These are phyloP conservation scores for Mesitornis unicolor DNA, from an alignment of 2,113 vertebrate species.

Conservation along the genomic window DNA sequence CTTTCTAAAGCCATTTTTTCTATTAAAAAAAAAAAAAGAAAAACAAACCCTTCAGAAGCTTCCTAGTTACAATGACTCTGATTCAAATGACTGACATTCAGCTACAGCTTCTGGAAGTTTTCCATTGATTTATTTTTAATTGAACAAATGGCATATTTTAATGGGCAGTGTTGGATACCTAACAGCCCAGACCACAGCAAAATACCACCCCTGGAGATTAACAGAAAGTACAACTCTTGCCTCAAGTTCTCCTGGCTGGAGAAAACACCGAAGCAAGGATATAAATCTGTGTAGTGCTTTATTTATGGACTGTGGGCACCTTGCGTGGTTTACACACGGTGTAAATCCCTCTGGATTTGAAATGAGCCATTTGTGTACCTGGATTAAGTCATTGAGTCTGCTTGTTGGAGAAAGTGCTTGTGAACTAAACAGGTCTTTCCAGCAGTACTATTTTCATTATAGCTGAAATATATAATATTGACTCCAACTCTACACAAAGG, in stretches of 20 bases:
- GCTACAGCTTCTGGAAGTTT: background rate
- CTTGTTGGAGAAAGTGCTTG: background rate
- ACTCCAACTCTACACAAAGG: background rate
- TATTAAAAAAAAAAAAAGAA: too few relatives aligned
- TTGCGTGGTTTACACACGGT: background rate
- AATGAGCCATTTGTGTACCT: background rate
- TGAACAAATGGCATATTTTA: background rate
- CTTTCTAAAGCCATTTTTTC: background rate
- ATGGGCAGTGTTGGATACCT: background rate
- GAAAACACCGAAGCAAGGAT: background rate
- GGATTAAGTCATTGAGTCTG: background rate
- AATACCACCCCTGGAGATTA: background rate
- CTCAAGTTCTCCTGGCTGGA: background rate
- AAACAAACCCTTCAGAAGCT: background rate
- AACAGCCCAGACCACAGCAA: background rate
- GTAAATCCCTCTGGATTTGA: background rate
- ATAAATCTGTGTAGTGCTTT: background rate
- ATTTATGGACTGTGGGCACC: background rate
- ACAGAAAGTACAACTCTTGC: background rate
- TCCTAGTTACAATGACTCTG: background rate
- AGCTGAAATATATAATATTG: too few relatives aligned
- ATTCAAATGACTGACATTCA: background rate
- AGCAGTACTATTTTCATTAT: too few relatives aligned
- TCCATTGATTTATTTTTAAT: background rate
- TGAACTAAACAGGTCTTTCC: background rate